Conservation (phyloP, 2,797 vertebrate genomes). For the Agapornis canus region DNA sequence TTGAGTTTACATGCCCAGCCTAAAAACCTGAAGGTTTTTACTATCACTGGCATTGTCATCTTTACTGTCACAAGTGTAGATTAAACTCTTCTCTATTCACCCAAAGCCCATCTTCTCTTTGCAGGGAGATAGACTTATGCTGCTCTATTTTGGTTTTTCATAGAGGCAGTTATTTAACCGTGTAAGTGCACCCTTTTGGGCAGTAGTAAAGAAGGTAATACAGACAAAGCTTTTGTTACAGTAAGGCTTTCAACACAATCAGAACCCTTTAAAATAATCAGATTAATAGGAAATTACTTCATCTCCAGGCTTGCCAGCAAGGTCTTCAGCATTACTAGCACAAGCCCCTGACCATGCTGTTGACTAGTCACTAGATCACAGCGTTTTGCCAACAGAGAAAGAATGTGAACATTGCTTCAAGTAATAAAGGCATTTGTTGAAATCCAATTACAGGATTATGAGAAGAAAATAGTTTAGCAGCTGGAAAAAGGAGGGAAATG, state of each 20-base stretch:
- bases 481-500: background rate
- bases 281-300: conserved; percentile 55
- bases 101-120: background rate
- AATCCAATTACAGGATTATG: conserved; percentile 61
- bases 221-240: background rate
- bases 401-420: conserved; percentile 7
- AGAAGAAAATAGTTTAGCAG: conserved; percentile 47
- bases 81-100: background rate
- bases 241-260: background rate
- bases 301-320: background rate
- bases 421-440: conserved; percentile 12
- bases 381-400: conserved; percentile 42
- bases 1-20: background rate
- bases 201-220: background rate
- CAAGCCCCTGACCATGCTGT: background rate
- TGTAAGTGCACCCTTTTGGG: background rate
- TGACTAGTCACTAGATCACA: conserved; percentile 26
- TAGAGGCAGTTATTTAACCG: background rate
- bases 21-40: background rate
- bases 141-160: background rate
- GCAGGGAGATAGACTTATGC: background rate
- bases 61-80: background rate
- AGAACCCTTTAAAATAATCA: conserved; percentile 41
- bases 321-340: background rate
- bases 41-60: background rate